Conservation (phyloP, 2,797 vertebrate species). For the Sebastes cheni region DNA sequence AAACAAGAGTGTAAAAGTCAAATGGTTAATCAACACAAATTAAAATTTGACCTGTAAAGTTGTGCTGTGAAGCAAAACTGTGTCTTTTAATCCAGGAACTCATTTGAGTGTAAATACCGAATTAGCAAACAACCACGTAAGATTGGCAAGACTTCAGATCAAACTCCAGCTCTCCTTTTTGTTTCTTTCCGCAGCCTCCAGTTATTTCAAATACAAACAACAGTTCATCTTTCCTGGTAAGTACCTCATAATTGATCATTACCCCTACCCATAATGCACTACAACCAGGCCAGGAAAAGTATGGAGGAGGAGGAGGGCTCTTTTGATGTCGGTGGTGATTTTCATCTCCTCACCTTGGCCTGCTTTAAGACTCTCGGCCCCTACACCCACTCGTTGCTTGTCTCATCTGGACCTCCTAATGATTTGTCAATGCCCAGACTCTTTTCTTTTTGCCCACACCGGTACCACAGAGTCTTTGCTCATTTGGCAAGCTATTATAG, state of each 20-base stretch:
- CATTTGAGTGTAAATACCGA: neutral
- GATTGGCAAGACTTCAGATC: slow-evolving; percentile 1
- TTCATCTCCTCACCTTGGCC: slow-evolving; percentile 47
- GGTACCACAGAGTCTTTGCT: slow-evolving; percentile 35
- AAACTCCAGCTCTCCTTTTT: slow-evolving; percentile 39
- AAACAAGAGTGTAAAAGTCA: neutral
- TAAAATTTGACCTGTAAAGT: neutral
- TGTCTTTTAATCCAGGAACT: neutral
- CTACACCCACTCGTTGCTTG: slow-evolving; percentile 50
- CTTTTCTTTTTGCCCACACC: slow-evolving; percentile 38
- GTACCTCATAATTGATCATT: slow-evolving; percentile 60
- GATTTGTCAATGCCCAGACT: slow-evolving; percentile 51
- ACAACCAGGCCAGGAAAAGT: slow-evolving; percentile 27
- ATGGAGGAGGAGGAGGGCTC: slow-evolving; percentile 36
- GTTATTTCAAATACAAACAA: slow-evolving; percentile 99
- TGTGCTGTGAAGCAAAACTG: neutral
- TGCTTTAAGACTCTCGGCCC: slow-evolving; percentile 43
- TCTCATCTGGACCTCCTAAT: slow-evolving; percentile 61
- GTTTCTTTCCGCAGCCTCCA: slow-evolving; percentile 87
- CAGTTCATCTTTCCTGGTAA: slow-evolving; percentile 99
- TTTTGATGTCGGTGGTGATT: slow-evolving; percentile 70
- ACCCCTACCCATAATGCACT: slow-evolving; percentile 62
- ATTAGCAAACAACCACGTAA: neutral
- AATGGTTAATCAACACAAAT: neutral
- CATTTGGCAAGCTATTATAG: slow-evolving; percentile 54